Conservation (phyloP, 2,888 invertebrate species). For the Melanostoma scalare region DNA sequence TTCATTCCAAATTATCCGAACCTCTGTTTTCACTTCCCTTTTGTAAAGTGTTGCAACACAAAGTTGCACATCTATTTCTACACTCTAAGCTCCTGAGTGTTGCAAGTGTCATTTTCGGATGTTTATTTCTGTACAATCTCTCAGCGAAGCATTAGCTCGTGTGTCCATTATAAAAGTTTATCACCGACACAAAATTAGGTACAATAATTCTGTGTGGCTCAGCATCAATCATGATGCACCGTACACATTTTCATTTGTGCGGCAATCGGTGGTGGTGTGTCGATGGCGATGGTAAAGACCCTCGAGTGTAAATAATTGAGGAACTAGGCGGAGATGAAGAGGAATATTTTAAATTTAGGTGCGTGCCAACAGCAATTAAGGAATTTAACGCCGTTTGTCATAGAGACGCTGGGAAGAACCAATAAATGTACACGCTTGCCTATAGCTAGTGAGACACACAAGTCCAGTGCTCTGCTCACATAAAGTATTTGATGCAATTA, state of each 20-base stretch:
- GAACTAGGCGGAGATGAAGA: conserved; percentile 26
- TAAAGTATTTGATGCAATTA: conserved; percentile 50
- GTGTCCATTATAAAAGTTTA: conserved; percentile 66
- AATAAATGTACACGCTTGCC: conserved; percentile 5
- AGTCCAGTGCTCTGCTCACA: neutral
- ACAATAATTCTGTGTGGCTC: conserved; percentile 41
- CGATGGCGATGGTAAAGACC: neutral
- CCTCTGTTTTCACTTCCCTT: too few relatives aligned
- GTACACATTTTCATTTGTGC: conserved; percentile 57
- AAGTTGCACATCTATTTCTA: neutral
- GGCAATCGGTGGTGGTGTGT: conserved; percentile 18
- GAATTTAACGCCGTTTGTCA: conserved; percentile 58
- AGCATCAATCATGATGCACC: conserved; percentile 62
- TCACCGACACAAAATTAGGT: conserved; percentile 57
- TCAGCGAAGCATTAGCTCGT: conserved; percentile 42
- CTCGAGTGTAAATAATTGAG: conserved; percentile 35
- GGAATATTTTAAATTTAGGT: conserved; percentile 58
- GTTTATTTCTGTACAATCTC: conserved; percentile 5
- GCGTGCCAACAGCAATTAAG: conserved; percentile 70
- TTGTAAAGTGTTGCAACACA: too few relatives aligned
- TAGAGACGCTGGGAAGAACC: conserved; percentile 17
- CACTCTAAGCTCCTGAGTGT: neutral
- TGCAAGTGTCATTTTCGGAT: conserved; percentile 34
- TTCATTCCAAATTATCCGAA: neutral
- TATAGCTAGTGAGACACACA: neutral